phyloP scores from a whole-genome alignment of 2,113 vertebrate species.

The Pyrgilauda ruficollis region DNA sequence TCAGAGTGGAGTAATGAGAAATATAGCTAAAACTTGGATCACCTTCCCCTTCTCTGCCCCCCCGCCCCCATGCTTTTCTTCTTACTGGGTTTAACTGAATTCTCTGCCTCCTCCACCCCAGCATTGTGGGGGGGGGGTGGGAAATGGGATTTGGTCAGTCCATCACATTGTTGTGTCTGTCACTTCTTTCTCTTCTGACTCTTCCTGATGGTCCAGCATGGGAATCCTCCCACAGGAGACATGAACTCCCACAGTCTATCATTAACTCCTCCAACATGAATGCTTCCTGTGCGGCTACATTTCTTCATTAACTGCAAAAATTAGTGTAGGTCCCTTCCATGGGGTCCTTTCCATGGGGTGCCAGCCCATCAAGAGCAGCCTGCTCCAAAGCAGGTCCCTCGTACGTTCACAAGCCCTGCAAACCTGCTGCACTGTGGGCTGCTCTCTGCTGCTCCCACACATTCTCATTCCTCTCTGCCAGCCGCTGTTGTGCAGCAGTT shows the following conservation, averaged over 20 bases:
- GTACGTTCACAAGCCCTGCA: background rate
- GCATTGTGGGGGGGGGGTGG: rapidly evolving
- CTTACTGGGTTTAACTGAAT: background rate
- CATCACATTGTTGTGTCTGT: background rate
- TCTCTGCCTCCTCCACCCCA: background rate
- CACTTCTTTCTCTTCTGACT: background rate
- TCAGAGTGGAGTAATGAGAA: background rate
- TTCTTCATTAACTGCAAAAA: background rate
- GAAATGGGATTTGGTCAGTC: background rate
- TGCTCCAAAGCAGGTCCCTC: background rate
- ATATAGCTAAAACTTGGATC: background rate
- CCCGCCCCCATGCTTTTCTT: rapidly evolving
- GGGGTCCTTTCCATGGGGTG: background rate
- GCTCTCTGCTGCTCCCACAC: background rate
- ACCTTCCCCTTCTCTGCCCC: rapidly evolving
- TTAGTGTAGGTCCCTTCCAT: background rate
- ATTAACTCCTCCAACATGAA: background rate
- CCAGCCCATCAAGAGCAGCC: background rate
- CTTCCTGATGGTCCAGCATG: background rate
- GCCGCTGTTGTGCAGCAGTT: background rate
- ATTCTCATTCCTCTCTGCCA: background rate
- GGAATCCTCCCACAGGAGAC: background rate
- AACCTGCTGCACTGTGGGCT: background rate
- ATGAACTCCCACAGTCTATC: background rate
- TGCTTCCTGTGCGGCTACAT: background rate